These are phyloP conservation scores for Elegia similella DNA, from an alignment of 2,888 invertebrate genomes.

Conservation along the genomic window DNA sequence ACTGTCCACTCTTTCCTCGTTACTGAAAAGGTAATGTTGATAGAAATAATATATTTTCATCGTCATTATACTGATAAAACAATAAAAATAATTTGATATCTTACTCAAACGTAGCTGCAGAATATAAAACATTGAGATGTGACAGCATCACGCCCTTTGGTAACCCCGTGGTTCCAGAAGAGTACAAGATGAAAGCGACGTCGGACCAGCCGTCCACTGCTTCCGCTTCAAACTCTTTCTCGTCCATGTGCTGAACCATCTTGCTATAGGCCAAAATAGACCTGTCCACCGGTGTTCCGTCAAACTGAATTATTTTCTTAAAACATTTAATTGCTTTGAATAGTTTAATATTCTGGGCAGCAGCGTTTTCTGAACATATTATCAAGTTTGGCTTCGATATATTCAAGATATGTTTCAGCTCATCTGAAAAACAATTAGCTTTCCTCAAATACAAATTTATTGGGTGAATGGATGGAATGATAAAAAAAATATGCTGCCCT, in stretches of 20 bases:
- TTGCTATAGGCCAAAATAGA: slow-evolving; percentile 33
- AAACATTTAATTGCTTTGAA: slow-evolving; percentile 45
- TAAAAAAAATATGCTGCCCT: no score
- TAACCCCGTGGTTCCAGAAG: slow-evolving; percentile 88
- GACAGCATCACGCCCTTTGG: slow-evolving; percentile 89
- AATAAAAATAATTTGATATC: slow-evolving; percentile 4
- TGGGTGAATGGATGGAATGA: no score
- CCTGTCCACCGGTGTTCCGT: slow-evolving; percentile 67
- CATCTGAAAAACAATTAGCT: slow-evolving; percentile 38
- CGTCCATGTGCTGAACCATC: slow-evolving; percentile 30
- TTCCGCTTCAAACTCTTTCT: slow-evolving; percentile 33
- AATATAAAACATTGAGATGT: slow-evolving; percentile 73
- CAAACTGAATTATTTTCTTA: slow-evolving; percentile 82
- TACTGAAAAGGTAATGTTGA: slow-evolving; percentile 7
- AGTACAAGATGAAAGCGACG: slow-evolving; percentile 73
- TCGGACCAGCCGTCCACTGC: slow-evolving; percentile 44
- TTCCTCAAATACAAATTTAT: no score
- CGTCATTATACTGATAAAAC: no score
- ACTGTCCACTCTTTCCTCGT: slow-evolving; percentile 7
- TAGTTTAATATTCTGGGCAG: slow-evolving; percentile 42
- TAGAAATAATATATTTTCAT: no score
- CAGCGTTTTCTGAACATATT: slow-evolving; percentile 74
- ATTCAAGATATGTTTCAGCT: slow-evolving; percentile 79
- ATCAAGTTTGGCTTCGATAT: slow-evolving; percentile 85
- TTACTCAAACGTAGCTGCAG: slow-evolving; percentile 73